Evolutionary conservation across 2,888 invertebrate genomes (phyloP), one percentile per base, ranked within the genome.

Genomic region (Cheilosia grossa): DNA sequence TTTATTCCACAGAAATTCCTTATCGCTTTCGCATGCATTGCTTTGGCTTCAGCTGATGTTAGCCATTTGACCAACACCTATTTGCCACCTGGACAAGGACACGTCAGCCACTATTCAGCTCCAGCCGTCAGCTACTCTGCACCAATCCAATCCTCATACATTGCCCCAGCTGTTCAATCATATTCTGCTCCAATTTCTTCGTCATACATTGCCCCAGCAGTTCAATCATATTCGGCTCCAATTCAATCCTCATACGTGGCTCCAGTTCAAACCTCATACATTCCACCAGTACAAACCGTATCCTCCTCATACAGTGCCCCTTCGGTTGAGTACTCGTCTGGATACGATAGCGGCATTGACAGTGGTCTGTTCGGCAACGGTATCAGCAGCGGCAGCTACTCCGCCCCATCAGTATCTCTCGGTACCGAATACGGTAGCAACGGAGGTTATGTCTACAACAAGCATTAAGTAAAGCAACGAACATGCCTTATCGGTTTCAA

Each of bases 341-440:
- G 44, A n/a, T 7, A 19, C 47, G n/a, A 24, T 13, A 27, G 44
- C 44, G 61, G 47, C 30, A 5, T 49, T 15, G n/a, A 24, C 49
- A 37, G 56, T 13, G 54, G 47, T 30, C 24, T 54, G 5, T 13
- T 54, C n/a, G 64, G 56, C 30, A 51, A 53, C 19, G 54, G 63
- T n/a, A 15, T 49, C 9, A 73, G 79, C 9, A 51, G 53, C 27
- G 69, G 64, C 33, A 30, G 63, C 27, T 15, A 24, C 17, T 30
- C 54, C 19, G 42, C 61, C 10, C 77, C 81, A 69, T 6, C 49
- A n/a, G 13, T 59, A 9, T 66, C 79, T 7, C 1, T 82, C 27
- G 91, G 89, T 47, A 91, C 91, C 78, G 90, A 90, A 87, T 91
- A 91, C 66, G 91, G 89, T 63, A 88, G 90, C 88, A 91, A 91